Evolutionary conservation across 2,797 vertebrate genomes (phyloP), one percentile per base, ranked within the genome.

Genomic region (Syngnathus acus): DNA sequence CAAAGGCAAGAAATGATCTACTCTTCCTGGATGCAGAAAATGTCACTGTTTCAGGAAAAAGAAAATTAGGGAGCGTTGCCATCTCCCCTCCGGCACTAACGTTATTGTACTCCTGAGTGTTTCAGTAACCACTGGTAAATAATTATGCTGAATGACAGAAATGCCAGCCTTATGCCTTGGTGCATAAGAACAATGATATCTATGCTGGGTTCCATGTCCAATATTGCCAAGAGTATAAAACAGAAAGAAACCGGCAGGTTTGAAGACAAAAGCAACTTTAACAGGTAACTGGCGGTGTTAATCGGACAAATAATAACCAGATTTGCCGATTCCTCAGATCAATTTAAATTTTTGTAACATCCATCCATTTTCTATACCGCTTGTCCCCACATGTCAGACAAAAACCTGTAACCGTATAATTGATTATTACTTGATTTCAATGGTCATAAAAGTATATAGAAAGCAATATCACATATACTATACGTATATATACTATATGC

Each of bases 141-240:
- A 64, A 50, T 50, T n/a, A 39, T 32, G 53, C 19, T 7, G 55
- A 51, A 21, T 38, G 42, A 62, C 43, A 51, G 68, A 32, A 65
- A n/a, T 62, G 42, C 60, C 13, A 43, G 60, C 21, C 11, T 11
- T 45, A 16, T 42, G 40, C 64, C 0, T 51, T 48, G 62, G 51
- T 26, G 54, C 4, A 17, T 7, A 16, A 59, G 26, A 68, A 71
- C 19, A 63, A 64, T 69, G 17, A 66, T 37, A 23, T 48, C 3
- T 40, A 8, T 21, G 13, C 14, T 38, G 13, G 45, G 63, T 69
- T 72, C 45, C 32, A 17, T 45, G 58, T 61, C 11, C 61, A 65
- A 68, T 65, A 68, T 68, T 19, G 62, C n/a, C 64, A 16, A 19
- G 39, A 60, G 50, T 37, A 58, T 3, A 45, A 58, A 42, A 62